A percentile compares a stretch with the other conserved stretches of the same genome.
Evolutionary conservation across 2,888 invertebrate genomes (phyloP).

Genomic region (Psylliodes chrysocephalus): DNA sequence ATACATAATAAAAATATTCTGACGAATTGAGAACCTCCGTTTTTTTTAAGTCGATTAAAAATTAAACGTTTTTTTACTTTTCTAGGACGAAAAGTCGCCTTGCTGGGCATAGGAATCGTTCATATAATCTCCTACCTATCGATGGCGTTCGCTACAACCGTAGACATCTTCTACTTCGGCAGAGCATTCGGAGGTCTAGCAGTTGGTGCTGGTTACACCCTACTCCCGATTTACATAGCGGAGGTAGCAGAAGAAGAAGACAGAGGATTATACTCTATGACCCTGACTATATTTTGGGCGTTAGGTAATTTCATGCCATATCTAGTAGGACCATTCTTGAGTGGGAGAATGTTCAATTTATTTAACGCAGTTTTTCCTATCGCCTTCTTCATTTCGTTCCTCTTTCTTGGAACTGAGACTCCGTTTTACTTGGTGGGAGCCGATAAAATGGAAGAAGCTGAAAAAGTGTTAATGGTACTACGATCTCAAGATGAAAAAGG

Average conservation of each 20-base stretch:
- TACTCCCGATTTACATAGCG: conserved; percentile 85
- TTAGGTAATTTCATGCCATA: conserved; percentile 77
- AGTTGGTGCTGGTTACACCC: conserved; percentile 76
- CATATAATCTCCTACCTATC: conserved; percentile 48
- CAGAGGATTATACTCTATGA: conserved; percentile 74
- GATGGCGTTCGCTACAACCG: conserved; percentile 46
- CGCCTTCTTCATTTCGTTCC: conserved; percentile 66
- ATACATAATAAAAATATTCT: too few species aligned
- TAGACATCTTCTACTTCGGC: conserved; percentile 58
- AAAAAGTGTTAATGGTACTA: conserved; percentile 68
- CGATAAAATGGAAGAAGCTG: conserved; percentile 70
- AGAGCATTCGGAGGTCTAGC: conserved; percentile 70
- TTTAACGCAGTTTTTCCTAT: conserved; percentile 61
- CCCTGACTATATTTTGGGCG: conserved; percentile 78
- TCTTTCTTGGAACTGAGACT: conserved; percentile 82
- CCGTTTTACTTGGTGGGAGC: conserved; percentile 75
- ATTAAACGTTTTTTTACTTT: not conserved
- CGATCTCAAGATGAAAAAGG: conserved; percentile 65
- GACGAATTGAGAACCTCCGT: too few species aligned
- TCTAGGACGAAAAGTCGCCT: conserved; percentile 71
- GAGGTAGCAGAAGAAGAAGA: conserved; percentile 82
- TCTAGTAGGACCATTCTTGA: conserved; percentile 75
- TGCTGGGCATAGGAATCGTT: conserved; percentile 66
- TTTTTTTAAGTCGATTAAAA: too few species aligned
- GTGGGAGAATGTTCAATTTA: conserved; percentile 72